Evolutionary conservation across 2,113 vertebrate genomes (phyloP).

Genomic region (Hepsetus odoe): DNA sequence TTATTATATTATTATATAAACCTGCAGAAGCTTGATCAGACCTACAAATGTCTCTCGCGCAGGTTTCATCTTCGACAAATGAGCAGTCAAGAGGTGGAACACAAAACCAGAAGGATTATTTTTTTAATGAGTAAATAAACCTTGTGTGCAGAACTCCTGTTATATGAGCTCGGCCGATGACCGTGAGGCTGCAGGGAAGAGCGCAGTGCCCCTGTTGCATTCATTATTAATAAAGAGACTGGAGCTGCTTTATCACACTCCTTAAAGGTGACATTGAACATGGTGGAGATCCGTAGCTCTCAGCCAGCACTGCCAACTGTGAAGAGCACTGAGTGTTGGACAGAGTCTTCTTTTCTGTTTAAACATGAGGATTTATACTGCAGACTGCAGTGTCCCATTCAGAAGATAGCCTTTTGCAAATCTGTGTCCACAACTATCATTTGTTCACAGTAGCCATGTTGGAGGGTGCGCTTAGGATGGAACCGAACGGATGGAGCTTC

Average conservation of each 20-base stretch:
- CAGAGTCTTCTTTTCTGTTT: neutral
- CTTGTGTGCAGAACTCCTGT: neutral
- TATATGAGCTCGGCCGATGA: neutral
- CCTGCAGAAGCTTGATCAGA: neutral
- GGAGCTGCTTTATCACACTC: constrained; percentile 40
- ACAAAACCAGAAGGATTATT: neutral
- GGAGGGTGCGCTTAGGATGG: no score
- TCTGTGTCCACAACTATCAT: no score
- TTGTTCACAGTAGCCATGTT: no score
- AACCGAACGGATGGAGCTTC: no score
- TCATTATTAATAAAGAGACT: constrained; percentile 45
- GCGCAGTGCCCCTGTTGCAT: neutral
- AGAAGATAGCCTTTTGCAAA: no score
- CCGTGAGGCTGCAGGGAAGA: neutral
- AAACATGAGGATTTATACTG: neutral
- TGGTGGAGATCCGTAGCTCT: constrained; percentile 23
- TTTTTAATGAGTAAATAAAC: neutral
- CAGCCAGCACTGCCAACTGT: neutral
- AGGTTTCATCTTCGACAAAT: neutral
- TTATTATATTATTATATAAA: no score
- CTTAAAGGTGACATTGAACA: constrained; percentile 51
- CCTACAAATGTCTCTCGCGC: neutral
- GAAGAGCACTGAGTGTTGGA: neutral
- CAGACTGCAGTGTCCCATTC: neutral
- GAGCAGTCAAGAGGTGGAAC: neutral